phyloP scores from a whole-genome alignment of 2,113 vertebrate species.

The Pongo pygmaeus region DNA sequence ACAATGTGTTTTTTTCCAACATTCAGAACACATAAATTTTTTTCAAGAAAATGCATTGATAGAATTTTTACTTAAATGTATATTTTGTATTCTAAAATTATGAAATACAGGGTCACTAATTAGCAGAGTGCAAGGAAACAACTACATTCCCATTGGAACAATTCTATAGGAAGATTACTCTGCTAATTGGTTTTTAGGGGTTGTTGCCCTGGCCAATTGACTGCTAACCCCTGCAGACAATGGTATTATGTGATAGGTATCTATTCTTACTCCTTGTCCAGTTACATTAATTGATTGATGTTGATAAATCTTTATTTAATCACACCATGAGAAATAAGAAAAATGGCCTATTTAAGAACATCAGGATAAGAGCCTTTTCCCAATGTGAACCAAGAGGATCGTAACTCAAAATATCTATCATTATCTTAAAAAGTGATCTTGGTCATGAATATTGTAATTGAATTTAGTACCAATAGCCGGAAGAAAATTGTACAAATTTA shows the following conservation, averaged over 20 bases:
- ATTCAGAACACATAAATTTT: background rate
- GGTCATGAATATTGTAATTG: background rate
- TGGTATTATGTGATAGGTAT: background rate
- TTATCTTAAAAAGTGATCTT: background rate
- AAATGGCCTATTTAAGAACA: background rate
- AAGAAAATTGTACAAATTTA: background rate
- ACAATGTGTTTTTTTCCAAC: background rate
- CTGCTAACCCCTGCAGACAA: background rate
- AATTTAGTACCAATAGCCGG: background rate
- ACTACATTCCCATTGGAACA: background rate
- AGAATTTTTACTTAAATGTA: background rate
- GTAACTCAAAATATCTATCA: background rate
- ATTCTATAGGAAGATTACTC: background rate
- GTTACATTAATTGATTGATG: background rate
- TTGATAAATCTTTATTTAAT: constrained; percentile 5
- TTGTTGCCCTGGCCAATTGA: background rate
- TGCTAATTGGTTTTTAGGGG: background rate
- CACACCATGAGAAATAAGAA: background rate
- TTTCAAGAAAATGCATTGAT: background rate
- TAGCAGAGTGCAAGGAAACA: background rate
- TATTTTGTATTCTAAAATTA: background rate
- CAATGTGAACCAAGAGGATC: background rate
- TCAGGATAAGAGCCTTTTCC: background rate
- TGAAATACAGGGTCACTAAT: background rate
- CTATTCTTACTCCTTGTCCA: background rate